phyloP scores from a whole-genome alignment of 2,797 vertebrate species.

The Mus spretus region DNA sequence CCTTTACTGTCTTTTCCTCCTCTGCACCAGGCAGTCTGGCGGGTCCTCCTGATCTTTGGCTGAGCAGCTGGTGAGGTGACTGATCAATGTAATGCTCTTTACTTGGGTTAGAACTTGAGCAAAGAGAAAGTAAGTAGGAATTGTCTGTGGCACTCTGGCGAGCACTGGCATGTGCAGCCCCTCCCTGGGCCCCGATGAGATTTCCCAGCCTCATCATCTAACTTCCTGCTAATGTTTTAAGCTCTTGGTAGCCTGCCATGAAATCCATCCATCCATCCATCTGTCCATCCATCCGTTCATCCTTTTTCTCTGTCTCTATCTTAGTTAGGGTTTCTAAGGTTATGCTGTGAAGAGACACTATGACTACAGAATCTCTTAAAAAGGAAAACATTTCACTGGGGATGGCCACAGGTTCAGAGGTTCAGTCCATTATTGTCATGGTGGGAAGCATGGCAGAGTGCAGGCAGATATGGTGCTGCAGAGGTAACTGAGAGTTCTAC shows the following conservation, averaged over 20 bases:
- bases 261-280: background rate
- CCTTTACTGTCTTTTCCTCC: background rate
- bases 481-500: background rate
- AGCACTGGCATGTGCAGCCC: too few relatives aligned
- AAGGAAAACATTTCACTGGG: background rate
- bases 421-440: background rate
- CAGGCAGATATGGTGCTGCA: background rate
- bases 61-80: background rate
- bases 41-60: background rate
- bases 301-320: background rate
- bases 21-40: background rate
- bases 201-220: background rate
- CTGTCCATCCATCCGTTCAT: background rate
- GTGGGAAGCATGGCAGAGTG: background rate
- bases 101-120: background rate
- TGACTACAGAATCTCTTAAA: background rate
- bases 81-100: background rate
- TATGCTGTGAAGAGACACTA: background rate
- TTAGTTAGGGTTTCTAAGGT: background rate
- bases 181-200: background rate
- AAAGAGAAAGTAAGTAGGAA: background rate
- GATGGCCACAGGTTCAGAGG: background rate
- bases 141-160: background rate
- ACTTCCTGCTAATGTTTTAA: background rate
- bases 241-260: background rate